A percentile compares a stretch with the other conserved stretches of the same genome.
Evolutionary conservation across 2,888 invertebrate species (phyloP).

Genomic region (Heteropelma amictum): DNA sequence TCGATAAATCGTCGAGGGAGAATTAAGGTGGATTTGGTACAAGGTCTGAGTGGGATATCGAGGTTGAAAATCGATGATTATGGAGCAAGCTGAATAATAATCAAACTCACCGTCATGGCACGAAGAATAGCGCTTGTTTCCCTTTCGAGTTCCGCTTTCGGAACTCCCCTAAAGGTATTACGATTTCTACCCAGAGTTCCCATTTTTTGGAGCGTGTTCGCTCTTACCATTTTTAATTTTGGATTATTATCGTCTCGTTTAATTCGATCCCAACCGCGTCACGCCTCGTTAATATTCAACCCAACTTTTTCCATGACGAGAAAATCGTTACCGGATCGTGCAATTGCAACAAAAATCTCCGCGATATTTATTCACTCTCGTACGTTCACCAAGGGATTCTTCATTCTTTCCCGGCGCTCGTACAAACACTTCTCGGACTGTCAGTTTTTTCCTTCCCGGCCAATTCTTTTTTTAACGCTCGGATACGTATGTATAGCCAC

Average conservation of each 20-base stretch:
- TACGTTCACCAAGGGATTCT: not conserved
- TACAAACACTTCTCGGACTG: not conserved
- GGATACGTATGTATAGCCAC: not conserved
- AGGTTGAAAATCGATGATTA: not conserved
- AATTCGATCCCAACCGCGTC: not conserved
- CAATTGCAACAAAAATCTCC: not conserved
- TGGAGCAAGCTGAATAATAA: no score
- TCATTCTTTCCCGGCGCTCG: not conserved
- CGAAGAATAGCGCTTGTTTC: conserved; percentile 87
- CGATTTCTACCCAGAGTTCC: conserved; percentile 75
- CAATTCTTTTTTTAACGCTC: conserved; percentile 49
- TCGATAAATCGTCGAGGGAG: no score
- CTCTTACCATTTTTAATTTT: conserved; percentile 66
- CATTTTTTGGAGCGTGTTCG: conserved; percentile 78
- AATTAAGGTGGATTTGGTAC: no score
- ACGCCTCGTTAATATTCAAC: conserved; percentile 12
- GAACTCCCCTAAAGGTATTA: conserved; percentile 87
- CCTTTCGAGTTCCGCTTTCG: conserved; percentile 86
- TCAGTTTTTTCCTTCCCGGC: not conserved
- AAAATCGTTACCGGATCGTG: no score
- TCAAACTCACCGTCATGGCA: conserved; percentile 88
- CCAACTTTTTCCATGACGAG: not conserved
- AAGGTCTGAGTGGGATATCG: no score
- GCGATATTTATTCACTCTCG: not conserved
- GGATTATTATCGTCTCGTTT: not conserved